Conservation (phyloP, 2,797 vertebrate genomes). For the Cynopterus sphinx region DNA sequence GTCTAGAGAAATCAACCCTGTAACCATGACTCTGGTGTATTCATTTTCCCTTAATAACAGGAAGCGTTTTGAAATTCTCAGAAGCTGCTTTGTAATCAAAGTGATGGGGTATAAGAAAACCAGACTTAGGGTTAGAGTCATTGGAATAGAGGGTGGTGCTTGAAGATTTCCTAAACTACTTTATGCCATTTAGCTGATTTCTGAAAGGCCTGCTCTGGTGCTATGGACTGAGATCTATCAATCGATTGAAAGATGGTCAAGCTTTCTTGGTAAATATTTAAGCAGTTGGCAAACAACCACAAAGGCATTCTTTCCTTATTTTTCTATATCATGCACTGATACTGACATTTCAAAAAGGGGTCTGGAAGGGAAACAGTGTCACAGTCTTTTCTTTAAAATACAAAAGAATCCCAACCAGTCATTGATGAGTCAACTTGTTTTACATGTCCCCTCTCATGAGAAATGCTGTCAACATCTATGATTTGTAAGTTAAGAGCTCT, state of each 20-base stretch:
- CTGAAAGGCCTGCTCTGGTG: neutral
- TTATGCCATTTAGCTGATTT: neutral
- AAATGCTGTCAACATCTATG: slow-evolving; percentile 35
- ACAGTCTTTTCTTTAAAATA: slow-evolving; percentile 57
- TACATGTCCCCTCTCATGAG: neutral
- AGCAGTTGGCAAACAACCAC: slow-evolving; percentile 37
- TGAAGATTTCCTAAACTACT: neutral
- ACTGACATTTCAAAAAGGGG: slow-evolving; percentile 2
- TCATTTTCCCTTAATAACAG: slow-evolving; percentile 15
- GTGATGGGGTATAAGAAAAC: neutral
- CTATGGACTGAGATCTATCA: neutral
- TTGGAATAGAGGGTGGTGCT: neutral
- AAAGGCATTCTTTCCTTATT: slow-evolving; percentile 28
- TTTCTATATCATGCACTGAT: neutral
- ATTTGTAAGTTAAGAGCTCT: slow-evolving; percentile 67
- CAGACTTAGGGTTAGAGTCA: neutral
- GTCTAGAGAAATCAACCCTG: neutral
- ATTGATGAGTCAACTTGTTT: slow-evolving; percentile 25
- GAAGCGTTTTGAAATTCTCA: slow-evolving; percentile 49
- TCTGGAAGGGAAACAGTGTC: slow-evolving; percentile 28
- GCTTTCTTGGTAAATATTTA: slow-evolving; percentile 55
- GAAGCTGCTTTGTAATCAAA: slow-evolving; percentile 31
- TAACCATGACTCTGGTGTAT: neutral
- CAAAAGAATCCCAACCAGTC: neutral
- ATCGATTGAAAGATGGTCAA: neutral